Evolutionary conservation across 2,888 invertebrate genomes (phyloP).

Genomic region (Oxytorus armatus): DNA sequence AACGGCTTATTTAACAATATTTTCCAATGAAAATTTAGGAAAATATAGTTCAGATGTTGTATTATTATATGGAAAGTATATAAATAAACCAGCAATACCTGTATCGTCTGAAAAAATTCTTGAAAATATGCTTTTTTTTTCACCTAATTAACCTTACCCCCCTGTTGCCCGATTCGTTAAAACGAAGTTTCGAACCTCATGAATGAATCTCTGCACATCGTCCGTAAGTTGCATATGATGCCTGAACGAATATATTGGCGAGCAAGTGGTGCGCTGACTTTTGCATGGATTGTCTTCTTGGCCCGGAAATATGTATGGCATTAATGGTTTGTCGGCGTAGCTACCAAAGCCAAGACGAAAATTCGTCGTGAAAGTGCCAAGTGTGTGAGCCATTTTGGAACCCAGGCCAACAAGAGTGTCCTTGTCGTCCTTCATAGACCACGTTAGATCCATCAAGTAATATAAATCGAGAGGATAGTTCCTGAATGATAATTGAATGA

Average conservation of each 20-base stretch:
- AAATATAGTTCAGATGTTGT: no score
- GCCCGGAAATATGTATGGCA: conserved; percentile 88
- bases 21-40: no score
- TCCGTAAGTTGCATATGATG: conserved; percentile 91
- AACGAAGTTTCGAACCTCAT: conserved; percentile 72
- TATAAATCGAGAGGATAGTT: conserved; percentile 96
- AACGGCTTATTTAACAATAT: no score
- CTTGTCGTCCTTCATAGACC: conserved; percentile 95
- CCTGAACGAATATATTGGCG: conserved; percentile 92
- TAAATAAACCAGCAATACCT: no score
- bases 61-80: no score
- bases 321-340: conserved; percentile 91
- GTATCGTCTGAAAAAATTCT: no score
- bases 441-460: conserved; percentile 95
- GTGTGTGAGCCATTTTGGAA: conserved; percentile 86
- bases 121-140: no score
- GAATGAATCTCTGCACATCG: conserved; percentile 86
- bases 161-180: no score
- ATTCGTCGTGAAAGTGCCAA: conserved; percentile 89
- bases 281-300: conserved; percentile 88
- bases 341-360: conserved; percentile 91
- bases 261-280: conserved; percentile 87
- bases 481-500: no score
- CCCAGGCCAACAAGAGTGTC: conserved; percentile 90
- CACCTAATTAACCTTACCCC: no score